Base-by-base conservation (phyloP, 1,140 invertebrate genomes). In the Diorhabda elongata region DNA sequence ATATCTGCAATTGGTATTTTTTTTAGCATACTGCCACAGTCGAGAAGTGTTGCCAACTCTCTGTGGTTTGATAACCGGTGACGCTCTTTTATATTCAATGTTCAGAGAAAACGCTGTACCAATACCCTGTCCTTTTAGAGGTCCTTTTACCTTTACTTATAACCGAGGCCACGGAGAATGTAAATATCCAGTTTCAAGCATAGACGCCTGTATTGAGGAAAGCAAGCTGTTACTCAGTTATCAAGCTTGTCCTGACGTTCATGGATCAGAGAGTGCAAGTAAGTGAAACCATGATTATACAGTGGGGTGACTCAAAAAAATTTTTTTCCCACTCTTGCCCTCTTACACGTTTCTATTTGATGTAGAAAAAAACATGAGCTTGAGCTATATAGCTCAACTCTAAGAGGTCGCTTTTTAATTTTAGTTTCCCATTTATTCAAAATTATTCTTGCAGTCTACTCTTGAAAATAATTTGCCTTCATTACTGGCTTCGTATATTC, bases 241-340 rank as follows among this genome's bases (percentile, higher is more conserved):
- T 80, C 94, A 96, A 84, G 94, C 94, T 11, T 97, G 95, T 82
- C 92, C 93, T 0, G 94, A 97, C 81, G 89, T 96, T 4, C 85
- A 87, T 42, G 92, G 91, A 58, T 93, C 93, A 2, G 92, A 93
- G 81, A 92, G 91, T 77, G 90, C 91, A 79, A 89, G 92, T 92
- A 81, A 82, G 80, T 69, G 41, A 69, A 57, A 57, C 42, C 45
- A 69, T 66, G 9, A 42, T 42, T 61, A 64, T 52, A 8, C 8
- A 7, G 2, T 11, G 6, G 9, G 26, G 26, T 26, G 26, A 0
- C 26, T 26, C 26, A 26, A 26, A 1, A 26, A 26, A 26, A 26
- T 1, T 26, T 26, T 26, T 26, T 26, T 26, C 26, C 26, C 26
- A 26, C 1, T 26, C 26, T 26, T 26, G 1, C 26, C 26, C 26